Percentiles rank a stretch among this genome's conserved stretches.
Evolutionary conservation across 2,113 vertebrate genomes (phyloP).

Genomic region (Trematocara unimaculatum): DNA sequence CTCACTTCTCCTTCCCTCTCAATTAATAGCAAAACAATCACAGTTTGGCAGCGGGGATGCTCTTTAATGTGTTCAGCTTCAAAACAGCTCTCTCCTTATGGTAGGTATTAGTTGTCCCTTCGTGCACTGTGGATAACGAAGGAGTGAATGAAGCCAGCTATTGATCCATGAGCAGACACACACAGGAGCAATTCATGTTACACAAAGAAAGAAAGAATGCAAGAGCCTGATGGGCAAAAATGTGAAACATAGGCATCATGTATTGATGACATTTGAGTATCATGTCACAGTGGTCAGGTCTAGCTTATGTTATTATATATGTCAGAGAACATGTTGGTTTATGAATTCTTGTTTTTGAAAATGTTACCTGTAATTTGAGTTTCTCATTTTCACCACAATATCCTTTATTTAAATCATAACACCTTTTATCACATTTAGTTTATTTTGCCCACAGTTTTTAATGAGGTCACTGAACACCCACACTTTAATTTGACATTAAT

Average conservation of each 20-base stretch:
- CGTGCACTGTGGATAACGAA: background rate
- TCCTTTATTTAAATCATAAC: no score
- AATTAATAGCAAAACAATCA: background rate
- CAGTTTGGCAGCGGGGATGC: background rate
- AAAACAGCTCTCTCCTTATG: background rate
- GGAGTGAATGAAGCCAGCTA: background rate
- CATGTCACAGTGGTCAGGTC: background rate
- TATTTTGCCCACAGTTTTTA: background rate
- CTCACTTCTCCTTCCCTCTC: background rate
- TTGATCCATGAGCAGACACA: background rate
- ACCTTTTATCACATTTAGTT: background rate
- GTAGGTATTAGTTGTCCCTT: background rate
- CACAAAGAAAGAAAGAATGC: background rate
- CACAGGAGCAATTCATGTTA: background rate
- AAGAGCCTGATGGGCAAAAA: background rate
- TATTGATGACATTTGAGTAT: background rate
- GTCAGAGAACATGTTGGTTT: background rate
- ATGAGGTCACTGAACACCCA: background rate
- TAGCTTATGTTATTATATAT: background rate
- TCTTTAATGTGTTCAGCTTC: background rate
- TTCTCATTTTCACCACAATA: background rate
- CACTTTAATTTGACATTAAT: constrained; percentile 14
- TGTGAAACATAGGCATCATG: background rate
- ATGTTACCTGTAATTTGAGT: background rate
- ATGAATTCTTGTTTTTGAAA: background rate